Percentiles rank a stretch among this genome's conserved stretches.
These are phyloP conservation scores for Drosophila heteroneura DNA, from an alignment of 2,888 invertebrate species.

Conservation along the genomic window DNA sequence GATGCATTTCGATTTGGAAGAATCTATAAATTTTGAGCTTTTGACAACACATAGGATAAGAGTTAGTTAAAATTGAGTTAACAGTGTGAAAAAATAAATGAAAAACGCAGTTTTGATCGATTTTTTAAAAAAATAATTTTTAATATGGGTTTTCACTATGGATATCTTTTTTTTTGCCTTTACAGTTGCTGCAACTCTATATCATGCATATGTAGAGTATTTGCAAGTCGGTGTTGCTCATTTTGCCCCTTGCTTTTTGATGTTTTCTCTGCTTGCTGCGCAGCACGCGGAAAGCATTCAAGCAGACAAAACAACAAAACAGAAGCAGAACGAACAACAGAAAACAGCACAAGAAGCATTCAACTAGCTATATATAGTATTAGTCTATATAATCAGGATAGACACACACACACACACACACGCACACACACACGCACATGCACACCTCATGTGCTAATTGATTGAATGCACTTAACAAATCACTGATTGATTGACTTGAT, in stretches of 20 bases:
- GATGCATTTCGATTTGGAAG: background rate
- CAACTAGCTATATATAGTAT: constrained; percentile 32
- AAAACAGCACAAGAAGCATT: constrained; percentile 6
- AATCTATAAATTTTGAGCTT: background rate
- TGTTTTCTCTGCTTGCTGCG: constrained; percentile 52
- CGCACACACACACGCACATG: background rate
- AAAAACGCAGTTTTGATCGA: background rate
- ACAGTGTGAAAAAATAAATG: background rate
- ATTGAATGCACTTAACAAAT: constrained; percentile 28
- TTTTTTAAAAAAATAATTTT: background rate
- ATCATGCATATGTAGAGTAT: constrained; percentile 11
- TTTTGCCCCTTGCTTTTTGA: background rate
- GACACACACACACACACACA: background rate
- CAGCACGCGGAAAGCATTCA: constrained; percentile 71
- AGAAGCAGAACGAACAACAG: constrained; percentile 7
- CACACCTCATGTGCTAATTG: constrained; percentile 40
- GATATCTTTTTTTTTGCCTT: too few species aligned
- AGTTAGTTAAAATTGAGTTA: background rate
- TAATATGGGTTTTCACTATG: background rate
- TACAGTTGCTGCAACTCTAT: background rate
- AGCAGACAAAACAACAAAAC: constrained; percentile 24
- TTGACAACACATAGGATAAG: background rate
- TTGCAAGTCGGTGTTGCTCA: background rate
- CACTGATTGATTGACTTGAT: constrained; percentile 60
- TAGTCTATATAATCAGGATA: constrained; percentile 17